phyloP scores from a whole-genome alignment of 2,888 invertebrate species.

The Nomada hirtipes region DNA sequence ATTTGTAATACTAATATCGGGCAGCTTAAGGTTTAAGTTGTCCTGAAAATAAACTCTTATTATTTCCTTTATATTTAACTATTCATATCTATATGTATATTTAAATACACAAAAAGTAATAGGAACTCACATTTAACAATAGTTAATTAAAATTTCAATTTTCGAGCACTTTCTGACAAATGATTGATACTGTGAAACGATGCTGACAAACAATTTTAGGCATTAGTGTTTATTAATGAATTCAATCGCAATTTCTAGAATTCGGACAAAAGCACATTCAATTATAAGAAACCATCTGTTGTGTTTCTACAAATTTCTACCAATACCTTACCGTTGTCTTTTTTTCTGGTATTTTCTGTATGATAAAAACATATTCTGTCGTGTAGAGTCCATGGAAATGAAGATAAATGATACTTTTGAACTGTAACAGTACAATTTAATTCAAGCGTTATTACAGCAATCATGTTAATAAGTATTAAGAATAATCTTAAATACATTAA shows the following conservation, averaged over 20 bases:
- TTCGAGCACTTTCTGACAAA: not conserved
- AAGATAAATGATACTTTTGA: constrained; percentile 72
- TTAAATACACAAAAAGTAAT: not conserved
- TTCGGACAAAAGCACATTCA: not conserved
- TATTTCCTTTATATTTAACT: not conserved
- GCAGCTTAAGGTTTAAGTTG: not conserved
- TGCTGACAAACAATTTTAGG: not conserved
- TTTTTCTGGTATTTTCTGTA: constrained; percentile 65
- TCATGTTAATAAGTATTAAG: no score
- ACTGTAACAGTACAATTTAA: constrained; percentile 68
- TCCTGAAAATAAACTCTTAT: not conserved
- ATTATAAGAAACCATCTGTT: constrained; percentile 1
- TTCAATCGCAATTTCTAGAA: not conserved
- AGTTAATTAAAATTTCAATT: not conserved
- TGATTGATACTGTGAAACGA: not conserved
- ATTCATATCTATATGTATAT: not conserved
- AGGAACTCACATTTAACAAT: not conserved
- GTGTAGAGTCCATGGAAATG: constrained; percentile 74
- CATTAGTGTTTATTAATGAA: not conserved
- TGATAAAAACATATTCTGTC: constrained; percentile 69
- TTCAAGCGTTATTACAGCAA: not conserved
- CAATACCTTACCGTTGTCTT: constrained; percentile 46
- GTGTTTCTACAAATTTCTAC: not conserved
- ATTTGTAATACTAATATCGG: no score
- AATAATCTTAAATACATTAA: no score